Base-by-base conservation (phyloP, 2,888 invertebrate species). In the Dynastes hyllus region DNA sequence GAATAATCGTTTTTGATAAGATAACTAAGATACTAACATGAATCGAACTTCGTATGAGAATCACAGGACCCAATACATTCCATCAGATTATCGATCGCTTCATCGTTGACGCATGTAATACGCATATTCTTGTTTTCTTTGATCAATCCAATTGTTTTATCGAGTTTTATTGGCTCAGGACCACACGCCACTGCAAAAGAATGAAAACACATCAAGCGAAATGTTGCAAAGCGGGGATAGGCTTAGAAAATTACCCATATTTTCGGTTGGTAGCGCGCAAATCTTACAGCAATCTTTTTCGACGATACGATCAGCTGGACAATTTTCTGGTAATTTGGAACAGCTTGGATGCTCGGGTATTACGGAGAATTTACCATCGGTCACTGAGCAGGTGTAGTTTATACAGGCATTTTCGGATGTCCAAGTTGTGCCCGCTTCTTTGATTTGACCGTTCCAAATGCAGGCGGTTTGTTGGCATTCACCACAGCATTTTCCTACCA, bases 51-150 rank as follows among this genome's bases (percentile, higher is more conserved):
- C 0, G 94, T 93, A 22, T 92, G 92, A 0, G 95, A 95, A 81
- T 91, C 89, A 84, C 96, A 96, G 13, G 89, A 86, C 0, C 96
- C 96, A 70, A 91, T 90, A 84, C 96, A 96, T 87, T 95, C 93
- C 8, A 91, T 92, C 84, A 95, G 92, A 4, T 92, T 92, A 3
- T 83, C 82, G 22, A 95, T 89, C 0, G 92, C 90, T 76, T 90
- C 85, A 32, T 88, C 87, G 88, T 96, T 96, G 80, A 89, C 88
- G 87, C 96, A 96, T 0, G 89, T 82, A 0, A 94, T 95, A 87
- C 92, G 92, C 11, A 84, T 82, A 0, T 87, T 86, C 55, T 90
- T 85, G 4, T 83, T 83, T 6, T 90, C 85, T 78, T 90, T 89
- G 5, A 96, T 86, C 80, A 94, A 85, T 0, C 92, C 92, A 73